Conservation (phyloP, 2,797 vertebrate species). For the Emys orbicularis region DNA sequence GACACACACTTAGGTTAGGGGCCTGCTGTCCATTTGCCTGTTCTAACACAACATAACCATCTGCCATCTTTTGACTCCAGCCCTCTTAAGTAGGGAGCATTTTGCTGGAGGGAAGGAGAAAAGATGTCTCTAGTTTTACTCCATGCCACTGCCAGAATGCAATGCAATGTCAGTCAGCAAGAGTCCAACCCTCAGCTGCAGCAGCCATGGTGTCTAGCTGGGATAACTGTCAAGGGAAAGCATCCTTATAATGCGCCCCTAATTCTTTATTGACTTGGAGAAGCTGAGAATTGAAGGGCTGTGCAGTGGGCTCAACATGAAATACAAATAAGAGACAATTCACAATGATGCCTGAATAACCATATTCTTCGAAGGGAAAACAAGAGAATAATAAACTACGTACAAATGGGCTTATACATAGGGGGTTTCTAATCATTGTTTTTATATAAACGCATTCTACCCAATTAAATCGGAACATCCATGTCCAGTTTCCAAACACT, state of each 20-base stretch:
- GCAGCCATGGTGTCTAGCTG: background rate
- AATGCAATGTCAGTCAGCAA: background rate
- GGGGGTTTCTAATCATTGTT: fast-evolving
- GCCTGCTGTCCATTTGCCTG: background rate
- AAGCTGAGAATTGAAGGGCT: background rate
- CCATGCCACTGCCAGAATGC: background rate
- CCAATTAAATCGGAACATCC: fast-evolving
- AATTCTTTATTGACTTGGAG: background rate
- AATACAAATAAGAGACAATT: background rate
- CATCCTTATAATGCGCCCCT: background rate
- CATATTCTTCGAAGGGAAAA: fast-evolving
- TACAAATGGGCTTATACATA: fast-evolving
- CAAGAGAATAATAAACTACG: background rate
- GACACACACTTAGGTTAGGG: background rate
- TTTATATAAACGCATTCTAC: background rate
- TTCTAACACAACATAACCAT: background rate
- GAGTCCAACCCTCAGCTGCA: background rate
- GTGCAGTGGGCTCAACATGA: background rate
- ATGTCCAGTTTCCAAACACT: background rate
- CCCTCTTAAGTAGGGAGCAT: background rate
- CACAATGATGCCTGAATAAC: background rate
- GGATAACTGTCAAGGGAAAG: background rate
- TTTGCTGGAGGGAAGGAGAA: background rate
- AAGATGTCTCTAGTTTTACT: background rate
- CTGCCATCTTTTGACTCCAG: background rate